These are phyloP conservation scores for Aurelia aurita DNA, from an alignment of 30 jellyfish, hydroid and myxozoan species.

Conservation along the genomic window DNA sequence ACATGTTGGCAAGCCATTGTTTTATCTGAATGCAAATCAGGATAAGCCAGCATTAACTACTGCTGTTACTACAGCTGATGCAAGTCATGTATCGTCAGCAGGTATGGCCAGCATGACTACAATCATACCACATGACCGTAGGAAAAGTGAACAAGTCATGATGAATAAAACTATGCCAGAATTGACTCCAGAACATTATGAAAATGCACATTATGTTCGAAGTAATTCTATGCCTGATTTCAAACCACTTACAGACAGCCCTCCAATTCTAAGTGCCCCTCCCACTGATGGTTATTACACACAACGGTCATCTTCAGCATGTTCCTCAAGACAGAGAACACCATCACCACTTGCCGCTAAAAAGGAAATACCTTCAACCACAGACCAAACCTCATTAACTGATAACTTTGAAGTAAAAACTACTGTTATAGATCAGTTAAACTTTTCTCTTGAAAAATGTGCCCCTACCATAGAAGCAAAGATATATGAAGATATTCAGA, in stretches of 20 bases:
- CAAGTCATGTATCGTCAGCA: background rate
- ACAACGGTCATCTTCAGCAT: constrained; percentile 62
- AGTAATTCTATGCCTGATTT: constrained; percentile 74
- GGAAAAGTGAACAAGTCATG: constrained; percentile 6
- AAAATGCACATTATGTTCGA: constrained; percentile 48
- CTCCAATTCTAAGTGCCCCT: constrained; percentile 58
- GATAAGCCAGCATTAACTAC: background rate
- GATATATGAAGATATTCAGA: constrained; percentile 48
- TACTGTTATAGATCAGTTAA: constrained; percentile 32
- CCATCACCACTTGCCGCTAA: constrained; percentile 53
- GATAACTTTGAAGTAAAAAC: background rate
- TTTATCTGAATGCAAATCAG: constrained; percentile 1
- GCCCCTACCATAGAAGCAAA: constrained; percentile 12
- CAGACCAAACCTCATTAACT: background rate
- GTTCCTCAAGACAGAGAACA: constrained; percentile 64
- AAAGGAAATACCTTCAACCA: background rate
- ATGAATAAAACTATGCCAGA: constrained; percentile 43
- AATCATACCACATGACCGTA: background rate
- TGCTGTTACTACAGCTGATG: background rate
- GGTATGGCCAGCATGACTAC: background rate
- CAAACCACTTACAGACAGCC: constrained; percentile 19
- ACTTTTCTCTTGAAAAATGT: constrained; percentile 54
- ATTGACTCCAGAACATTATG: constrained; percentile 16
- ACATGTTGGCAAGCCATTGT: constrained; percentile 65
- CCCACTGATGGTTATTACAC: constrained; percentile 85